Conservation (phyloP, 2,113 vertebrate genomes). For the Calyptomena viridis region DNA sequence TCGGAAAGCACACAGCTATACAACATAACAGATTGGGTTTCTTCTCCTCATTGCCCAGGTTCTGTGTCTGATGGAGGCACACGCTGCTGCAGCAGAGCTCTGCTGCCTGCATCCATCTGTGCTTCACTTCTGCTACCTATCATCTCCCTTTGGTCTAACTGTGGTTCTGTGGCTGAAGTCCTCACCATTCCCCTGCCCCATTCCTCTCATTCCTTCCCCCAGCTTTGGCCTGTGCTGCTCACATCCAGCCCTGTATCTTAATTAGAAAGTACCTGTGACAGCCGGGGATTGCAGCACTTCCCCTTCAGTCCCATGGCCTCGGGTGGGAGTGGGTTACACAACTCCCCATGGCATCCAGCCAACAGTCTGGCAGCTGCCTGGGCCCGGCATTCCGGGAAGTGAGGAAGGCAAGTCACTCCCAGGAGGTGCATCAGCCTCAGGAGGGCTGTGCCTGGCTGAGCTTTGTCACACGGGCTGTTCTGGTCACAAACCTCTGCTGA, state of each 20-base stretch:
- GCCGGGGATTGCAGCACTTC: fast-evolving
- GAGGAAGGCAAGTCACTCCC: fast-evolving
- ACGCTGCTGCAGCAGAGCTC: not conserved
- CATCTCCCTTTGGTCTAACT: not conserved
- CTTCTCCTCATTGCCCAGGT: not conserved
- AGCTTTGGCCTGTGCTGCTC: not conserved
- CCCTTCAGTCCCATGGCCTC: not conserved
- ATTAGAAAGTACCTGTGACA: not conserved
- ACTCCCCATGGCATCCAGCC: fast-evolving
- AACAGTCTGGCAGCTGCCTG: not conserved
- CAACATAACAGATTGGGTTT: constrained; percentile 30
- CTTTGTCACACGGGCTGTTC: fast-evolving
- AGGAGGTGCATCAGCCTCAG: fast-evolving
- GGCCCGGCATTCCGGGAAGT: fast-evolving
- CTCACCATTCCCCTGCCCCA: not conserved
- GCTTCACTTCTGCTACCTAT: not conserved
- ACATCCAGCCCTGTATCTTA: fast-evolving
- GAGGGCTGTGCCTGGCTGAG: not conserved
- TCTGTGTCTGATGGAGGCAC: constrained; percentile 29
- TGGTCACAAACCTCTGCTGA: not conserved
- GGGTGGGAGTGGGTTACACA: not conserved
- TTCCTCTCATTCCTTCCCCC: not conserved
- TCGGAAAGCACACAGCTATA: not conserved
- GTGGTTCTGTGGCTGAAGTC: fast-evolving
- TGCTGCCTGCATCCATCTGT: constrained; percentile 3